phyloP scores from a whole-genome alignment of 2,888 invertebrate species.

The Meiosimyza platycephala region DNA sequence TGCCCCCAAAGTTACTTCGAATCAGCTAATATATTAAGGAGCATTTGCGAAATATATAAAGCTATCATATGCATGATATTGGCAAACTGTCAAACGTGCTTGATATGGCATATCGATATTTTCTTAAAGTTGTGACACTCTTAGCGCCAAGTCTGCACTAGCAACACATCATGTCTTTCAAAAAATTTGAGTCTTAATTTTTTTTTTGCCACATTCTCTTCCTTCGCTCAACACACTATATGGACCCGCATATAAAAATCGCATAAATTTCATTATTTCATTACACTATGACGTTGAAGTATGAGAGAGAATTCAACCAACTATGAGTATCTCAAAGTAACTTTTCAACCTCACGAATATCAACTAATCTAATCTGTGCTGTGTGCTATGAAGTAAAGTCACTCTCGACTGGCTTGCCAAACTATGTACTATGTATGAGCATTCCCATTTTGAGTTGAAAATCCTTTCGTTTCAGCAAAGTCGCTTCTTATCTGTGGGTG shows the following conservation, averaged over 20 bases:
- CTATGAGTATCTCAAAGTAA: slow-evolving; percentile 12
- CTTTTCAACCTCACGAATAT: slow-evolving; percentile 25
- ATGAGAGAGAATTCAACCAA: too few species aligned
- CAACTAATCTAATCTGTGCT: slow-evolving; percentile 20
- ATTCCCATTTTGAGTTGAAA: background rate
- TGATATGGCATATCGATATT: too few species aligned
- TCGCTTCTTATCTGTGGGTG: background rate
- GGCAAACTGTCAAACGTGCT: too few species aligned
- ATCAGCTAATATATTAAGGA: too few species aligned
- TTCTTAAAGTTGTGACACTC: too few species aligned
- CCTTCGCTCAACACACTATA: background rate
- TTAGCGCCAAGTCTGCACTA: too few species aligned
- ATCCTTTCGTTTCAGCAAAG: slow-evolving; percentile 1
- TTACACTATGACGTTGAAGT: background rate
- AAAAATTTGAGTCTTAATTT: background rate
- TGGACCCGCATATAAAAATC: slow-evolving; percentile 2
- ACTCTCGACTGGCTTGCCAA: slow-evolving; percentile 1
- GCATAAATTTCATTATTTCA: slow-evolving; percentile 23
- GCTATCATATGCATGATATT: too few species aligned
- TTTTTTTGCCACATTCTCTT: background rate
- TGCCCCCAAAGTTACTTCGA: too few species aligned
- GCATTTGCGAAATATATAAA: too few species aligned
- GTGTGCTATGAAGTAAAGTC: background rate
- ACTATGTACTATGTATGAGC: too few species aligned
- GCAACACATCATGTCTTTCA: background rate